Evolutionary conservation across 1,140 invertebrate species (phyloP), one percentile per base, ranked within the genome.

Genomic region (Pristionchus pacificus): DNA sequence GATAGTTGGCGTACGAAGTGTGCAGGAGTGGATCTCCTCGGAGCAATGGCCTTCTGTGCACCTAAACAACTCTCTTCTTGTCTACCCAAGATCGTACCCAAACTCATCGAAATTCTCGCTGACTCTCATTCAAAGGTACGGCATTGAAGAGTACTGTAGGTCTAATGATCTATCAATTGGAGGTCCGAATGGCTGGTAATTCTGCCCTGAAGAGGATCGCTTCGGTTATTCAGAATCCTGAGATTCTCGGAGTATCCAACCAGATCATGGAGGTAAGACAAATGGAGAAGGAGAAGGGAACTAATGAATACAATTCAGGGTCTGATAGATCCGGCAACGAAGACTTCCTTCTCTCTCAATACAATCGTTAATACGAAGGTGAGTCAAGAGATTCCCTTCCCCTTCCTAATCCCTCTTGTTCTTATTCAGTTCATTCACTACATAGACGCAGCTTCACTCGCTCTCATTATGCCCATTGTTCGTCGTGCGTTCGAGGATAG

Each of bases 1-100:
- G 95, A 98, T 86, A 95, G 93, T 0, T 99, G 97, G 97, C 87
- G 97, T 82, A 98, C 96, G 1, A 98, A 99, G 87, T 92, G 93
- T 57, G 93, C 92, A 28, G 96, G 94, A 0, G 93, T 98, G 1
- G 71, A 73, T 63, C 86, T 99, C 61, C 87, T 99, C 0, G 96
- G 95, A 55, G 92, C 93, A 30, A 95, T 96, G 93, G 72, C 70
- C 24, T 72, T 65, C 85, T 98, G 96, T 87, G 95, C 96, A 6
- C 96, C 96, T 0, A 97, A 97, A 85, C 96, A 98, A 85, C 86
- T 99, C 58, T 97, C 94, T 30, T 95, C 93, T 2, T 98, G 95
- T 60, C 87, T 99, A 64, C 97, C 97, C 0, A 94, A 90, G 80
- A 97, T 99, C 84, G 95, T 98, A 29, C 97, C 96, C n/a, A 95